phyloP scores from a whole-genome alignment of 2,113 vertebrate genomes.

The Rhinoptilus africanus region DNA sequence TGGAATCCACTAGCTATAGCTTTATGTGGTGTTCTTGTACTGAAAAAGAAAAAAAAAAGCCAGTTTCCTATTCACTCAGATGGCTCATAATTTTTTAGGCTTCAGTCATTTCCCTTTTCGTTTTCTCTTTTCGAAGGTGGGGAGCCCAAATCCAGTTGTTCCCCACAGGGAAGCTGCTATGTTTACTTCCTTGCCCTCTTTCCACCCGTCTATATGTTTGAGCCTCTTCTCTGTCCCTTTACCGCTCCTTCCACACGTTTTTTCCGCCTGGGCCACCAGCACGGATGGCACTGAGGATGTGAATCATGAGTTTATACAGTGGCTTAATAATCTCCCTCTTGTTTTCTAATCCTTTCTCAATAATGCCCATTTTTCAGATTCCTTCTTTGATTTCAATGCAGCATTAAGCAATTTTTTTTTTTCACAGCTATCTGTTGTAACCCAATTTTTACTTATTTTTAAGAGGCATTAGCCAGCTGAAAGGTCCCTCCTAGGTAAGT shows the following conservation, averaged over 20 bases:
- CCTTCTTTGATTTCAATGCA: neutral
- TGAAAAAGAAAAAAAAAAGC: neutral
- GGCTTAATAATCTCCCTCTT: neutral
- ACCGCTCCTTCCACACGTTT: neutral
- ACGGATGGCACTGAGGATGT: neutral
- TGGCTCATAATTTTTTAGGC: neutral
- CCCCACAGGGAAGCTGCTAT: neutral
- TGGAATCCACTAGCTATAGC: neutral
- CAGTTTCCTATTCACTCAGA: neutral
- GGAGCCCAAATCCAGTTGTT: neutral
- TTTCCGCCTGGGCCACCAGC: neutral
- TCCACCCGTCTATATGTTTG: neutral
- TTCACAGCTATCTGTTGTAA: neutral
- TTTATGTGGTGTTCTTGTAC: neutral
- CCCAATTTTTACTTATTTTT: neutral
- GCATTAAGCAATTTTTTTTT: neutral
- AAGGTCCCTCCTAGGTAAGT: neutral
- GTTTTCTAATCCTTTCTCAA: neutral
- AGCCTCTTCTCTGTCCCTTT: neutral
- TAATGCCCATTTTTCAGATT: neutral
- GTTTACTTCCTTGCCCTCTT: neutral
- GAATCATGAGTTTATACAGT: neutral
- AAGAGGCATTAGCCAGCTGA: neutral
- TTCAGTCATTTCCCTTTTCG: neutral
- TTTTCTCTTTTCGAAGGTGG: neutral